A percentile compares a stretch with the other conserved stretches of the same genome.
These are phyloP conservation scores for Pachyseris speciosa DNA, from an alignment of 64 coral and sea anemone genomes.

Conservation along the genomic window DNA sequence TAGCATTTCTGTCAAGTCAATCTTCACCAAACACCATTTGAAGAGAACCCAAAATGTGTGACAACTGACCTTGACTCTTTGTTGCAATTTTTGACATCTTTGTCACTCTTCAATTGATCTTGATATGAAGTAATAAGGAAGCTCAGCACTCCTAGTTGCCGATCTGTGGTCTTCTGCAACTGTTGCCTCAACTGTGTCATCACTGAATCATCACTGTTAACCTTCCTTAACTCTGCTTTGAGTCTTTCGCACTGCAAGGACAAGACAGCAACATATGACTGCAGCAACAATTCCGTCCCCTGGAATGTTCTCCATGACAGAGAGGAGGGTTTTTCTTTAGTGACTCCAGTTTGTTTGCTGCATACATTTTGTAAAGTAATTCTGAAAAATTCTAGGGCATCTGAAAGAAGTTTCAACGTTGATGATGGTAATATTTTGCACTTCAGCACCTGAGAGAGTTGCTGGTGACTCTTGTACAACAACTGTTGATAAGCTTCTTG, in stretches of 20 bases:
- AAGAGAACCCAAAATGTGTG: not conserved
- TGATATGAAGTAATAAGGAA: slow-evolving; percentile 43
- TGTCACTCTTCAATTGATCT: slow-evolving; percentile 17
- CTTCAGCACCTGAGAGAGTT: not conserved
- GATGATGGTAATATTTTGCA: not conserved
- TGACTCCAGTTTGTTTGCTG: not conserved
- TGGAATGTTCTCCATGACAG: not conserved
- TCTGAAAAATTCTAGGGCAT: slow-evolving; percentile 36
- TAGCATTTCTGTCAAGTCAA: too few species aligned
- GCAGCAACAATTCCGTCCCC: not conserved
- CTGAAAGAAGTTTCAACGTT: slow-evolving; percentile 2
- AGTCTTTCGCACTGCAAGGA: not conserved
- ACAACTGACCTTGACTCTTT: slow-evolving; percentile 3
- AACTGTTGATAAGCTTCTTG: not conserved
- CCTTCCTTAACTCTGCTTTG: not conserved
- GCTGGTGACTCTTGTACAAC: not conserved
- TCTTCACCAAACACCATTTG: too few species aligned
- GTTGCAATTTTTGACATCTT: not conserved
- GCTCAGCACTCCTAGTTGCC: slow-evolving; percentile 7
- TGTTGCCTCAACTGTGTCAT: not conserved
- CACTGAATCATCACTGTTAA: not conserved
- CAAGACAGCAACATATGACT: not conserved
- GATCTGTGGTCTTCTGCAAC: slow-evolving; percentile 7
- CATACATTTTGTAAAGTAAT: slow-evolving; percentile 17
- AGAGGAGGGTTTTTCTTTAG: not conserved